Evolutionary conservation across 30 jellyfish, hydroid and myxozoan genomes (phyloP).

Genomic region (Turritopsis dohrnii): DNA sequence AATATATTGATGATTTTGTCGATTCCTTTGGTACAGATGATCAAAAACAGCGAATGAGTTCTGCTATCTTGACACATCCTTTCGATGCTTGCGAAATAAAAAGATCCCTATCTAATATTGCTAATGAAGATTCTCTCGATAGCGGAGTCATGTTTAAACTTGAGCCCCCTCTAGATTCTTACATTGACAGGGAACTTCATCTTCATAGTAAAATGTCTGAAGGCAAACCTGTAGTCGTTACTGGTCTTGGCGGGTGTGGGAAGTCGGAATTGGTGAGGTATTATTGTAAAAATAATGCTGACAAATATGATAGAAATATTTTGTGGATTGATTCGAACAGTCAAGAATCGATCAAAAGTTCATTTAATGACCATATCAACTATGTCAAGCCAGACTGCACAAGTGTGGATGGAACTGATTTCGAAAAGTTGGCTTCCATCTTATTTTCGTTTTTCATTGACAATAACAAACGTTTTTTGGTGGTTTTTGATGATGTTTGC

Average conservation of each 20-base stretch:
- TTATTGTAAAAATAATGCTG: constrained; percentile 11
- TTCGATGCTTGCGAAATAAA: background rate
- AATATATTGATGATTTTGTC: background rate
- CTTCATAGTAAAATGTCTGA: background rate
- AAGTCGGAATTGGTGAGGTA: constrained; percentile 41
- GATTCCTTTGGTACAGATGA: background rate
- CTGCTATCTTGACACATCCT: background rate
- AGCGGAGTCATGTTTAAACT: background rate
- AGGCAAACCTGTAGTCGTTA: constrained; percentile 14
- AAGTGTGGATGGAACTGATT: background rate
- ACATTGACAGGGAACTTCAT: background rate
- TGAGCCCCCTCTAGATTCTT: background rate
- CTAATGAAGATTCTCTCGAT: background rate
- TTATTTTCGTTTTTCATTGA: constrained; percentile 24
- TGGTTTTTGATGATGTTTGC: constrained; percentile 38
- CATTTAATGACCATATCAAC: constrained; percentile 29
- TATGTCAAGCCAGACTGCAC: constrained; percentile 24
- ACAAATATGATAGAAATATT: constrained; percentile 34
- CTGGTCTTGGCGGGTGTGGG: constrained; percentile 62
- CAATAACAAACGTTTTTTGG: constrained; percentile 16
- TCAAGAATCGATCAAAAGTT: constrained; percentile 15
- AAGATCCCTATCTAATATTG: background rate
- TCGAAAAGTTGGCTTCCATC: background rate
- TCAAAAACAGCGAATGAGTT: background rate
- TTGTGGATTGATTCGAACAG: constrained; percentile 49